Evolutionary conservation across 2,888 invertebrate genomes (phyloP), one percentile per base, ranked within the genome.

Genomic region (Caenorhabditis sp.): DNA sequence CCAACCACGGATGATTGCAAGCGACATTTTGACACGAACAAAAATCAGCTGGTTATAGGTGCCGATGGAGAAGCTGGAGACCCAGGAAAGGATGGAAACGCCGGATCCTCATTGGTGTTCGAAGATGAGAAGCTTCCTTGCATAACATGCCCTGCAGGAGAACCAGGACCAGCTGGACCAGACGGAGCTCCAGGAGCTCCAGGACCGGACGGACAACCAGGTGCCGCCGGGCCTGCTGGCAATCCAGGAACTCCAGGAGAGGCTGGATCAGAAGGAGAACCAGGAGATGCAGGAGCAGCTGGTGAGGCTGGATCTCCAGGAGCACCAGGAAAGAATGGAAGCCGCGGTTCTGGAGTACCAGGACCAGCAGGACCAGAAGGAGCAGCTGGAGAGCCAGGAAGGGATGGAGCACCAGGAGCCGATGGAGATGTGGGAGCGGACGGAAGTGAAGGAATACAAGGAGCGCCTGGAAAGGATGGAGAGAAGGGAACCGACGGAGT

Each of bases 121-220:
- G 77, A 69, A 16, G 77, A 63, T 26, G 77, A 70, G 38, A 72
- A 72, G 19, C 59, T 72, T 56, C 74, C 69, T 26, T 81, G 81
- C 64, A 81, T 81, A 38, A 81, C 75, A 24, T 81, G 81, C n/a
- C 75, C 81, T 35, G 81, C 81, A 14, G 81, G 81, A 75, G 81
- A 74, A 41, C 75, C 75, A 44, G 81, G 81, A 47, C 75, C 81
- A 28, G 54, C 69, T 31, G 81, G 81, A 69, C 54, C 70, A 16
- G 81, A 81, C 38, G 81, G 81, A 49, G 63, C 75, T 22, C 68
- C 81, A 24, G 81, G 81, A 28, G 74, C 81, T 8, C 73, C 68
- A 44, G 81, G 81, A 63, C 31, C 74, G 14, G 81, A 75, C n/a
- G 81, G 81, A 49, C 54, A 70, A 41, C 35, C 59, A 54, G 81